phyloP scores from a whole-genome alignment of 2,888 invertebrate species.

The Aphrophora alni region DNA sequence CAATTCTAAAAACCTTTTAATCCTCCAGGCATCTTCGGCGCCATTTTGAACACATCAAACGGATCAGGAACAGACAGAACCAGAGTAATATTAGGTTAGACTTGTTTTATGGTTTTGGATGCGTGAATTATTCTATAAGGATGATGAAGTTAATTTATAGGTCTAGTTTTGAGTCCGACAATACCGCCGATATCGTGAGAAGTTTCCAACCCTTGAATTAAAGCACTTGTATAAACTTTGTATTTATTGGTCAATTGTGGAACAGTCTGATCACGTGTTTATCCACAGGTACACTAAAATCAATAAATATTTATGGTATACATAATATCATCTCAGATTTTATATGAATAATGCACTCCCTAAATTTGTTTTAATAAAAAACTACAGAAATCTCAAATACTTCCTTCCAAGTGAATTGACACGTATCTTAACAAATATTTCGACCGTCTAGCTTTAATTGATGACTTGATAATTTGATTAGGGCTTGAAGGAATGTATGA shows the following conservation, averaged over 20 bases:
- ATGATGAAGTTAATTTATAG: conserved; percentile 2
- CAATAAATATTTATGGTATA: too few relatives aligned
- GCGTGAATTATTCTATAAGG: conserved; percentile 6
- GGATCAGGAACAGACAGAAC: conserved; percentile 7
- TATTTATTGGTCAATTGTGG: not conserved
- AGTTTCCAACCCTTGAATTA: not conserved
- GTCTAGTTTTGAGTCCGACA: not conserved
- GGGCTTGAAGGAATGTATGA: too few relatives aligned
- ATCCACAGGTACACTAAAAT: too few relatives aligned
- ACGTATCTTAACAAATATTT: too few relatives aligned
- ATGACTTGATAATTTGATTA: too few relatives aligned
- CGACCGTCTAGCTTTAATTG: too few relatives aligned
- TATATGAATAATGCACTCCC: too few relatives aligned
- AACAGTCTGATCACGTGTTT: too few relatives aligned
- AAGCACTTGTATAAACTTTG: not conserved
- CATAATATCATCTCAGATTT: too few relatives aligned
- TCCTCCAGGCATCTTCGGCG: not conserved
- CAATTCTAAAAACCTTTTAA: conserved; percentile 9
- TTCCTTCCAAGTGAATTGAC: too few relatives aligned
- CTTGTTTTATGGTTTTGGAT: not conserved
- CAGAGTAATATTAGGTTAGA: not conserved
- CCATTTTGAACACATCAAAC: conserved; percentile 2
- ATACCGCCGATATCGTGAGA: not conserved
- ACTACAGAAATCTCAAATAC: too few relatives aligned
- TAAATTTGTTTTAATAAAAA: too few relatives aligned